Percentiles rank a stretch among this genome's conserved stretches.
These are phyloP conservation scores for Drosophila bifasciata DNA, from an alignment of 1,140 invertebrate genomes.

Conservation along the genomic window DNA sequence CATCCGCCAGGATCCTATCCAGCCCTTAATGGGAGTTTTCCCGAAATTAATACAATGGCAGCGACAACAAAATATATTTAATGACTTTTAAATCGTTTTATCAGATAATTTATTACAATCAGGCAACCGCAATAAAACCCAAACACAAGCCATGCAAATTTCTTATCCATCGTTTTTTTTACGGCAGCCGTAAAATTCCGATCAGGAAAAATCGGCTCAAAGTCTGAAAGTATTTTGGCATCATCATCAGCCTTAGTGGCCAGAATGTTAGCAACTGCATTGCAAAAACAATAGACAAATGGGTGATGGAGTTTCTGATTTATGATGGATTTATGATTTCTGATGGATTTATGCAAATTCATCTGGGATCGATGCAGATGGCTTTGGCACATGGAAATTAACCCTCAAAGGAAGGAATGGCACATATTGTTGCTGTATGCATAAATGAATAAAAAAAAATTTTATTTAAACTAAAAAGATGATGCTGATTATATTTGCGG, in stretches of 20 bases:
- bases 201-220: slow-evolving; percentile 37
- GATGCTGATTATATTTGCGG: too few relatives aligned
- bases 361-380: slow-evolving; percentile 10
- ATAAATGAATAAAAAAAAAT: too few relatives aligned
- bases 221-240: slow-evolving; percentile 47
- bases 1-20: slow-evolving; percentile 3
- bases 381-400: neutral
- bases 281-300: slow-evolving; percentile 56
- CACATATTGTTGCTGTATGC: neutral
- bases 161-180: slow-evolving; percentile 42
- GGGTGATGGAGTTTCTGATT: slow-evolving; percentile 38
- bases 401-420: neutral
- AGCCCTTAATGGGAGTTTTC: slow-evolving; percentile 2
- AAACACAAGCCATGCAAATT: slow-evolving; percentile 55
- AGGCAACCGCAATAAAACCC: slow-evolving; percentile 54
- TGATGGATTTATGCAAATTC: slow-evolving; percentile 48
- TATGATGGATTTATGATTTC: slow-evolving; percentile 37
- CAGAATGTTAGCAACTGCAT: slow-evolving; percentile 43
- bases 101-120: slow-evolving; percentile 58
- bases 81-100: slow-evolving; percentile 62
- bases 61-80: slow-evolving; percentile 35
- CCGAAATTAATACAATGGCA: slow-evolving; percentile 45
- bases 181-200: slow-evolving; percentile 33
- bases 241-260: slow-evolving; percentile 51
- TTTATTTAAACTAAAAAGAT: too few relatives aligned